Conservation (phyloP, 2,888 invertebrate species). For the Agriopis aurantiaria region DNA sequence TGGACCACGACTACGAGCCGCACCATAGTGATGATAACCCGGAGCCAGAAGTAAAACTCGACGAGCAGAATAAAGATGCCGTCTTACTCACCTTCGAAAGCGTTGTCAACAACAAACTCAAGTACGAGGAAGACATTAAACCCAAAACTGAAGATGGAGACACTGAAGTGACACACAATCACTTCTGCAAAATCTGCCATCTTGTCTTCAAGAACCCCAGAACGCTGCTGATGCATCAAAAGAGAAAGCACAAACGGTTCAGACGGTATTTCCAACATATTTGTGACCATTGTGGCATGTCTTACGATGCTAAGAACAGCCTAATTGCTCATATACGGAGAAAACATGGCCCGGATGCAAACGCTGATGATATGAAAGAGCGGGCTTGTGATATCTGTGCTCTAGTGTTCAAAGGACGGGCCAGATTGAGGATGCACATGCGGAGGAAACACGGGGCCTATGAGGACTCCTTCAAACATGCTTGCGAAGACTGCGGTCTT, state of each 20-base stretch:
- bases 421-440: slow-evolving; percentile 78
- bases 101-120: slow-evolving; percentile 63
- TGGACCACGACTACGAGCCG: slow-evolving; percentile 62
- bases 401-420: slow-evolving; percentile 75
- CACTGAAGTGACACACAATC: slow-evolving; percentile 47
- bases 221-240: slow-evolving; percentile 74
- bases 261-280: slow-evolving; percentile 69
- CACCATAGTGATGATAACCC: slow-evolving; percentile 64
- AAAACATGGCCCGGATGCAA: slow-evolving; percentile 71
- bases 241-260: slow-evolving; percentile 71
- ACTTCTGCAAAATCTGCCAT: slow-evolving; percentile 76
- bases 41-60: slow-evolving; percentile 69
- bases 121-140: slow-evolving; percentile 37
- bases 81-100: slow-evolving; percentile 74
- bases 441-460: slow-evolving; percentile 74
- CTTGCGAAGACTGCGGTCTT: slow-evolving; percentile 72
- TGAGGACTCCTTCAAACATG: slow-evolving; percentile 71
- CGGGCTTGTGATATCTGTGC: slow-evolving; percentile 76
- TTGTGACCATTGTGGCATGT: slow-evolving; percentile 77
- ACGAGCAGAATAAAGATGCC: slow-evolving; percentile 68
- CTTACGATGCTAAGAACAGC: slow-evolving; percentile 77
- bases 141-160: slow-evolving; percentile 27
- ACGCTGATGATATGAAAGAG: slow-evolving; percentile 68
- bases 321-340: slow-evolving; percentile 74
- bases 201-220: slow-evolving; percentile 72